Evolutionary conservation across 2,113 vertebrate species (phyloP), one percentile per base, ranked within the genome.

Genomic region (Lipotes vexillifer): DNA sequence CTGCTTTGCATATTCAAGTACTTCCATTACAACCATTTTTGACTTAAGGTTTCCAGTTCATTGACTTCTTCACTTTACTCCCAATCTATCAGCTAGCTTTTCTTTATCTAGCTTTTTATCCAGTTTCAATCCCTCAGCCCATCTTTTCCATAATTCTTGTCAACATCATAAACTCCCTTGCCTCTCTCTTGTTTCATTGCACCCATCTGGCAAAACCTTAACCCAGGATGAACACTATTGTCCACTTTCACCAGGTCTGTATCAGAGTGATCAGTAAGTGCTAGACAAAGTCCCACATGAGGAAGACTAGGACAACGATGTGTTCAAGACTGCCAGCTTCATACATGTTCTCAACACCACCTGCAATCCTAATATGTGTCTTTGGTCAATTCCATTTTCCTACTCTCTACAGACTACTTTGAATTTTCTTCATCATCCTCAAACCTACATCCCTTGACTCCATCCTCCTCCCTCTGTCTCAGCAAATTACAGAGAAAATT

Each of bases 371-470:
- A 82, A 93, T 44, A n/a, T 29, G 29, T 88, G 5, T 83, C 27
- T 89, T 95, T 94, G 91, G 38, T 66, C 41, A 71, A 69, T 88
- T 96, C 49, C 15, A 15, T 88, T 80, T 93, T 93, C 49, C 41
- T 17, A 94, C 36, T 94, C 8, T 88, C 14, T 41, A 95, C 18
- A 81, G 55, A 90, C 17, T n/a, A 38, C 18, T 36, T 91, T 20
- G 93, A 31, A 75, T 52, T 80, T 65, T 81, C n/a, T 72, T 33
- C 18, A 74, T 93, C 91, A 57, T 93, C 41, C 66, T 55, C 71
- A 81, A 88, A 65, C 3, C 6, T 93, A 55, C 11, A 84, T 4
- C 5, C 63, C n/a, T 96, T 49, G 21, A 96, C 12, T 75, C 72
- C 1, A 69, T 86, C 23, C n/a, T 91, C 33, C 38, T 94, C 31